Conservation (phyloP, 2,797 vertebrate species). For the Notamacropus eugenii region DNA sequence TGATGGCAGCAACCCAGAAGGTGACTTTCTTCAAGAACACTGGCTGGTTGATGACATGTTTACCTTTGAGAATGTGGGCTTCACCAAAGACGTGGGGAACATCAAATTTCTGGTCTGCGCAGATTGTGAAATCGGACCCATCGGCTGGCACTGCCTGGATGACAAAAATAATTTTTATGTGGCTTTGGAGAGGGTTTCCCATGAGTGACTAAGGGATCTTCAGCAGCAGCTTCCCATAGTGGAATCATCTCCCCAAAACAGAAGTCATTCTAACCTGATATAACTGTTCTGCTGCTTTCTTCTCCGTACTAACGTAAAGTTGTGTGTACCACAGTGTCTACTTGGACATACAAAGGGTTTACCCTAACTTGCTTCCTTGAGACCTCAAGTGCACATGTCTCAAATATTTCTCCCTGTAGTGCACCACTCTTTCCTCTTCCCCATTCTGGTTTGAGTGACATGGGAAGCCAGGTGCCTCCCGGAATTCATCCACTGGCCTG, state of each 20-base stretch:
- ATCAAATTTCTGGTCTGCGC: conserved; percentile 98
- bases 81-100: conserved; percentile 96
- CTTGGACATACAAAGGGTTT: not conserved
- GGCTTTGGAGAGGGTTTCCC: conserved; percentile 94
- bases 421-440: not conserved
- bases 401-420: not conserved
- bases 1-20: conserved; percentile 85
- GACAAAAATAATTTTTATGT: conserved; percentile 96
- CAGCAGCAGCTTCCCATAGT: not conserved
- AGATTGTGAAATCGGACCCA: conserved; percentile 98
- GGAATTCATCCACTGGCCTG: not conserved
- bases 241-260: conserved; percentile 39
- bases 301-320: not conserved
- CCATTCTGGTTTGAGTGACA: not conserved
- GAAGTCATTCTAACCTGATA: not conserved
- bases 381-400: not conserved
- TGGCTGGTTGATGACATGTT: conserved; percentile 98
- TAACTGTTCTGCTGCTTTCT: not conserved
- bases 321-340: not conserved
- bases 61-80: conserved; percentile 97
- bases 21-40: conserved; percentile 92
- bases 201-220: conserved; percentile 84
- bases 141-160: conserved; percentile 97
- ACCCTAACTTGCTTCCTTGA: not conserved
- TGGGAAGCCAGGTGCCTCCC: not conserved